A percentile compares a stretch with the other conserved stretches of the same genome.
Evolutionary conservation across 2,888 invertebrate species (phyloP).

Genomic region (Ornithoptera alexandrae): DNA sequence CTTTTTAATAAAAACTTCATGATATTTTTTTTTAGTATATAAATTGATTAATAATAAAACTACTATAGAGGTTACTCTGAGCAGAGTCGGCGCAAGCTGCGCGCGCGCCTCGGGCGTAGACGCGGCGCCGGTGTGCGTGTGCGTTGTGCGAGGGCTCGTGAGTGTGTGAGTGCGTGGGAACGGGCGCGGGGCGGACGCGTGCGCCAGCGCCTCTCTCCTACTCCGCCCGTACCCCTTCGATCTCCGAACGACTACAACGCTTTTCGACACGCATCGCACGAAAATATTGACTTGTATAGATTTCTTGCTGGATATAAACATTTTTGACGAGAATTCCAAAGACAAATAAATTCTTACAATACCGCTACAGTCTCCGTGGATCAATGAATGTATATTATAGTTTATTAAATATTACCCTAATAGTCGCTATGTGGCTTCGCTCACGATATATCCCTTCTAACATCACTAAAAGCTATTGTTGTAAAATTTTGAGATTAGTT

Average conservation of each 20-base stretch:
- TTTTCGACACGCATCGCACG: constrained; percentile 33
- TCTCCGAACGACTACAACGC: constrained; percentile 32
- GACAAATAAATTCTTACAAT: too few species aligned
- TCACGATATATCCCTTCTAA: too few species aligned
- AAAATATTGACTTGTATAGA: constrained; percentile 10
- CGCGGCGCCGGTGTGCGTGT: constrained; percentile 33
- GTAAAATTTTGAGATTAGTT: too few species aligned
- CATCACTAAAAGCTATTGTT: too few species aligned
- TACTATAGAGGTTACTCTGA: constrained; percentile 15
- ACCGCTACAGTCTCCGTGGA: too few species aligned
- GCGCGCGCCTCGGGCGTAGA: constrained; percentile 58
- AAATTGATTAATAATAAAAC: too few species aligned
- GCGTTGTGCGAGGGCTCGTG: constrained; percentile 53
- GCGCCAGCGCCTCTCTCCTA: constrained; percentile 48
- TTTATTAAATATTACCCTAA: too few species aligned
- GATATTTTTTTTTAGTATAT: too few species aligned
- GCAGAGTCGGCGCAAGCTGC: constrained; percentile 49
- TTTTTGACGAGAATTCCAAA: too few species aligned
- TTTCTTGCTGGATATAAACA: background rate
- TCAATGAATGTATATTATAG: too few species aligned
- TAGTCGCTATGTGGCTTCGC: too few species aligned
- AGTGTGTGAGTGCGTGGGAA: constrained; percentile 73
- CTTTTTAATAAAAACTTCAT: too few species aligned
- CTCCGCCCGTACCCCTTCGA: constrained; percentile 38
- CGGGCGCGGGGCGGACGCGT: constrained; percentile 73